Conservation (phyloP, 2,113 vertebrate genomes). For the Misgurnus mizolepis region DNA sequence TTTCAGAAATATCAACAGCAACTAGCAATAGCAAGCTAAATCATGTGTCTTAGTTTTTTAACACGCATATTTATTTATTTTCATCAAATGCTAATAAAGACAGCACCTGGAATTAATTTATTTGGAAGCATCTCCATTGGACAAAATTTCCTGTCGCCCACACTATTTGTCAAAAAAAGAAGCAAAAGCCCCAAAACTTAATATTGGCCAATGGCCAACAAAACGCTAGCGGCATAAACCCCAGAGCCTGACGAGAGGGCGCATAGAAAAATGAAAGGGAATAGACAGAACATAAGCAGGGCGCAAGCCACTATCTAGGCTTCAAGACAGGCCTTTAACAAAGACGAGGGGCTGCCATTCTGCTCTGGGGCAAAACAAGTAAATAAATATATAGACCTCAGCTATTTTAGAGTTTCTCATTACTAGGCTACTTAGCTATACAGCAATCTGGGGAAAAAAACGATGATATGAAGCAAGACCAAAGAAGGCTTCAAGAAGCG, state of each 20-base stretch:
- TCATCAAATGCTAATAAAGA: too few relatives aligned
- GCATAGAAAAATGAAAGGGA: background rate
- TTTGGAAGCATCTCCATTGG: background rate
- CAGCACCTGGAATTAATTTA: too few relatives aligned
- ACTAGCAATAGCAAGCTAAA: too few relatives aligned
- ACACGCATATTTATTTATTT: too few relatives aligned
- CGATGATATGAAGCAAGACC: conserved; percentile 17
- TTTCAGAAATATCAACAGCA: too few relatives aligned
- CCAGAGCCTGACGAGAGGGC: background rate
- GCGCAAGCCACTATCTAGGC: conserved; percentile 4
- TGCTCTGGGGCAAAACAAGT: conserved; percentile 13
- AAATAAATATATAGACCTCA: conserved; percentile 24
- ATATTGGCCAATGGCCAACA: background rate
- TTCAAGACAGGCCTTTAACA: conserved; percentile 1
- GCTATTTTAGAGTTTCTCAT: conserved; percentile 12
- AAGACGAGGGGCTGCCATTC: conserved; percentile 6
- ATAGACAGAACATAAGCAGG: background rate
- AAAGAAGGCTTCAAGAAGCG: conserved; percentile 35
- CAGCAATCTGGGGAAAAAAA: conserved; percentile 6
- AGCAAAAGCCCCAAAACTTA: background rate
- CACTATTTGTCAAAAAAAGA: background rate
- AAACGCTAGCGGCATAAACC: background rate
- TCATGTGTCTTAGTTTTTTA: too few relatives aligned
- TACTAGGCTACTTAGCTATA: conserved; percentile 32
- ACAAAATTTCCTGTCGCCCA: background rate